phyloP scores from a whole-genome alignment of 2,888 invertebrate genomes.

The Pinctada fucata region DNA sequence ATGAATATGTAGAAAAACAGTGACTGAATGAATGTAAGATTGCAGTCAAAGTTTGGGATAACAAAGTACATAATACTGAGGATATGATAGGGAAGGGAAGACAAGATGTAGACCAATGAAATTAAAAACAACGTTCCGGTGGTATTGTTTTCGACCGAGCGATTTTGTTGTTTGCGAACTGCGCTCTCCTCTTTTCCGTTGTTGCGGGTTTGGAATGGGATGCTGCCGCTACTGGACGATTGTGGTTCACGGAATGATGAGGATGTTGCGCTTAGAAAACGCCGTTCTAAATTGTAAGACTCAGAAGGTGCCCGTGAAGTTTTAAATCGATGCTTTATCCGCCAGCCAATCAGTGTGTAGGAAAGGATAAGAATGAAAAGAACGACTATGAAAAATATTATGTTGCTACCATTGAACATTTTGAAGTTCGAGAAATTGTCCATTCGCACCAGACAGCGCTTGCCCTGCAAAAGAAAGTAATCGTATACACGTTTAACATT shows the following conservation, averaged over 20 bases:
- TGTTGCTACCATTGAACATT: too few species aligned
- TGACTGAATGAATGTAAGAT: constrained; percentile 7
- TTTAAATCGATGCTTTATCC: too few species aligned
- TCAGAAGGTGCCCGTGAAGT: too few species aligned
- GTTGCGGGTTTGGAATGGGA: not conserved
- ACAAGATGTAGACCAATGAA: constrained; percentile 25
- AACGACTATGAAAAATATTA: too few species aligned
- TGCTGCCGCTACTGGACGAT: not conserved
- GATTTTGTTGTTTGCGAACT: not conserved
- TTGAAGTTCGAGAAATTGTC: too few species aligned
- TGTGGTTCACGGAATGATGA: not conserved
- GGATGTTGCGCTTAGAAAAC: not conserved
- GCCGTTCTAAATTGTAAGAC: not conserved
- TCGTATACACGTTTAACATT: too few species aligned
- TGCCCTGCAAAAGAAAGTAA: too few species aligned
- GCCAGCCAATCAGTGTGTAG: too few species aligned
- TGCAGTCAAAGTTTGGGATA: constrained; percentile 20
- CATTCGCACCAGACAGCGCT: too few species aligned
- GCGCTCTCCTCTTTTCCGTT: not conserved
- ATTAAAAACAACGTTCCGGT: constrained; percentile 18
- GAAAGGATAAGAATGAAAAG: too few species aligned
- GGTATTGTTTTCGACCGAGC: constrained; percentile 8
- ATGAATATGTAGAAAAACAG: constrained; percentile 25
- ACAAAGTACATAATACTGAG: constrained; percentile 20
- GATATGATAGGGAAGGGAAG: constrained; percentile 16